phyloP scores from a whole-genome alignment of 2,888 invertebrate species.

The Nymphalis urticae region DNA sequence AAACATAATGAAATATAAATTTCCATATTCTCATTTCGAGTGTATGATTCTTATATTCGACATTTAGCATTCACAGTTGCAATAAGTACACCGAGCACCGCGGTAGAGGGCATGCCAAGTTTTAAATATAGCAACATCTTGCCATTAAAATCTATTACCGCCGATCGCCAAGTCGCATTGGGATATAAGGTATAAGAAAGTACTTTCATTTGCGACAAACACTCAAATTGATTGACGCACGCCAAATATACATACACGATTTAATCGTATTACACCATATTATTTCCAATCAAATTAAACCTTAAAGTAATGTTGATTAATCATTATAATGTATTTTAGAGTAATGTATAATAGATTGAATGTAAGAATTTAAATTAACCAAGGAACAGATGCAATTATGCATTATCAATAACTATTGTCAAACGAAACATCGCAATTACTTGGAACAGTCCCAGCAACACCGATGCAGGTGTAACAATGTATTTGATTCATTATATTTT shows the following conservation, averaged over 20 bases:
- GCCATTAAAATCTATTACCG: constrained; percentile 54
- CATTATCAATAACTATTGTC: constrained; percentile 8
- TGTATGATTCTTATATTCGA: too few species aligned
- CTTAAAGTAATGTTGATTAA: too few species aligned
- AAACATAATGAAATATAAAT: too few species aligned
- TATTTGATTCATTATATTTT: neutral
- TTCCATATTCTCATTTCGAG: too few species aligned
- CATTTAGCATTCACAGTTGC: constrained; percentile 29
- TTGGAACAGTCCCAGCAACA: constrained; percentile 20
- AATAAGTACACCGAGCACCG: constrained; percentile 43
- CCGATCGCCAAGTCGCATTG: constrained; percentile 63
- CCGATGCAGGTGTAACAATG: constrained; percentile 6
- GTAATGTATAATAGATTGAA: neutral
- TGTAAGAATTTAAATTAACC: constrained; percentile 9
- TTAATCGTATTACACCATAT: too few species aligned
- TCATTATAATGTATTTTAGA: neutral
- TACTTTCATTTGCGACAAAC: constrained; percentile 26
- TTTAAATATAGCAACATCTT: constrained; percentile 62
- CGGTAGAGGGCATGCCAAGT: constrained; percentile 57
- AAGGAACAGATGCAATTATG: constrained; percentile 7
- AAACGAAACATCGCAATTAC: constrained; percentile 14
- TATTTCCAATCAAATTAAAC: too few species aligned
- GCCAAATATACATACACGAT: neutral
- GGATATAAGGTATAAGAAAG: constrained; percentile 42
- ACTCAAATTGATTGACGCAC: constrained; percentile 18